phyloP scores from a whole-genome alignment of 2,113 vertebrate species.

The Eubucco bourcierii region DNA sequence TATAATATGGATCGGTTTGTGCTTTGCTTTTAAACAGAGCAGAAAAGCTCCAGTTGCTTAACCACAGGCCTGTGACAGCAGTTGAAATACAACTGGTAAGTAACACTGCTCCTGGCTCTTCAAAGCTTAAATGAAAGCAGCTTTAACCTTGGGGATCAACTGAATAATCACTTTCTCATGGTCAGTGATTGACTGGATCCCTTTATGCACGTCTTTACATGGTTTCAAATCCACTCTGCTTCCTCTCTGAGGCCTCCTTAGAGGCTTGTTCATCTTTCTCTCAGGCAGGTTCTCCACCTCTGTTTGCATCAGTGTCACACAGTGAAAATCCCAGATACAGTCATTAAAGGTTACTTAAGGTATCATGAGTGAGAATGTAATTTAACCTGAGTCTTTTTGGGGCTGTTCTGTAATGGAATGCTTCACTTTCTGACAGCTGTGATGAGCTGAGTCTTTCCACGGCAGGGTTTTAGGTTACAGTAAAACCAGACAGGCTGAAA shows the following conservation, averaged over 20 bases:
- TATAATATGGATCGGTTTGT: background rate
- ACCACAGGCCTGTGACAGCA: conserved; percentile 93
- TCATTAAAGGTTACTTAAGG: background rate
- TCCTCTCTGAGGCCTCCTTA: background rate
- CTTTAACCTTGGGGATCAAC: background rate
- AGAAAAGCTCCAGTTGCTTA: conserved; percentile 94
- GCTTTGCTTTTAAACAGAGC: conserved; percentile 78
- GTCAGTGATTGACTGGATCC: background rate
- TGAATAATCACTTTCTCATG: conserved; percentile 22
- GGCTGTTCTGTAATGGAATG: background rate
- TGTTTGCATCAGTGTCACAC: background rate
- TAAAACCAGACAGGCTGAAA: background rate
- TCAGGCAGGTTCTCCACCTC: background rate
- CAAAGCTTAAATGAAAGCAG: background rate
- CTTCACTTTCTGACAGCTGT: background rate
- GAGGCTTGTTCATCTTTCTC: background rate
- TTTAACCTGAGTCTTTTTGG: background rate
- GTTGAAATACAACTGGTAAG: conserved; percentile 97
- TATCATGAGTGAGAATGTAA: background rate
- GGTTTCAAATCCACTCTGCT: background rate
- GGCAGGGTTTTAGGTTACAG: background rate
- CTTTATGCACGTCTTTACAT: background rate
- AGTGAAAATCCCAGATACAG: background rate
- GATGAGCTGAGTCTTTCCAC: background rate
- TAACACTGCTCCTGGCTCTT: background rate